phyloP scores from a whole-genome alignment of 2,888 invertebrate genomes.

The Aporophyla nigra region DNA sequence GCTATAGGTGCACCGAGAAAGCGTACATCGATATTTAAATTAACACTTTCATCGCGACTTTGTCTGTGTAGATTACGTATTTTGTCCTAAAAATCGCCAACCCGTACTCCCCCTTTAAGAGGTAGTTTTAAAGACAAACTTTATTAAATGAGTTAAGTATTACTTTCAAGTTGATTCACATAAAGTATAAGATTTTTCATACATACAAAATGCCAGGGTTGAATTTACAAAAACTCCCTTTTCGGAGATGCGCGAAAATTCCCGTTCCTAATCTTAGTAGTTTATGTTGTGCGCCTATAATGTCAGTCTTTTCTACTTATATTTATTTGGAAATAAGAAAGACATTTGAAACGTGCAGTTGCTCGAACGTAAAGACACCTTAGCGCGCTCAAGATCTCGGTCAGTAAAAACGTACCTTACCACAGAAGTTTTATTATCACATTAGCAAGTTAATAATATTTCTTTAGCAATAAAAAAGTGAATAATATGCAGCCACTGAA shows the following conservation, averaged over 20 bases:
- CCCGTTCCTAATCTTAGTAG: neutral
- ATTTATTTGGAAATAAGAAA: neutral
- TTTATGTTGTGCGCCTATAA: neutral
- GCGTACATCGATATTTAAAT: neutral
- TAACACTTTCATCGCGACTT: neutral
- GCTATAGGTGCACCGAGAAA: neutral
- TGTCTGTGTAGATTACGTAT: neutral
- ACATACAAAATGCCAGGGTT: neutral
- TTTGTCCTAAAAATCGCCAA: neutral
- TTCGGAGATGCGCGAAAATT: neutral
- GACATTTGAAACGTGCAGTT: neutral
- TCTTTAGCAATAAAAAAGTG: conserved; percentile 66
- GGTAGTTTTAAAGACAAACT: neutral
- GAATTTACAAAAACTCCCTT: neutral
- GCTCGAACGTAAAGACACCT: neutral
- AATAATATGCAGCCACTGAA: conserved; percentile 43
- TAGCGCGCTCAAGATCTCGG: neutral
- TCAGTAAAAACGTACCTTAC: conserved; percentile 45
- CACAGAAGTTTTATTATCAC: conserved; percentile 58
- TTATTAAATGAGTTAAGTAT: neutral
- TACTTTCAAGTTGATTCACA: neutral
- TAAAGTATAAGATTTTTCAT: neutral
- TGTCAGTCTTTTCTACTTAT: neutral
- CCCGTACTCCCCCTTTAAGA: neutral
- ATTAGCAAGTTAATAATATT: conserved; percentile 63